Evolutionary conservation across 1,140 invertebrate genomes (phyloP), one percentile per base, ranked within the genome.

Genomic region (Drosophila setifemur): DNA sequence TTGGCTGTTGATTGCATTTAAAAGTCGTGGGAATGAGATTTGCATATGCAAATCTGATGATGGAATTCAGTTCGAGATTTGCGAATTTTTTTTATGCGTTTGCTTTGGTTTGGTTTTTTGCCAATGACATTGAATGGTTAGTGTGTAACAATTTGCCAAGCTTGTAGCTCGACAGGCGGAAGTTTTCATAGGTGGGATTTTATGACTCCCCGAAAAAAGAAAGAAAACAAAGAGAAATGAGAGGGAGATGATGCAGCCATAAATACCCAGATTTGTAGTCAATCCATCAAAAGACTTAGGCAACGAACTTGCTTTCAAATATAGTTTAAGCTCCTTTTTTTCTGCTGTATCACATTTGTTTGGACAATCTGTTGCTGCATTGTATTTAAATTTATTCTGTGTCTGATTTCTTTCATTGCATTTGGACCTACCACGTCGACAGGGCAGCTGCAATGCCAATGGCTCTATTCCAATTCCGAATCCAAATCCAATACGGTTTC

Each of bases 1-100:
- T 68, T 63, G 9, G 18, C 47, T 40, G 57, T 72, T 49, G 28
- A 29, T 25, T 33, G 50, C 53, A 85, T 79, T 83, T 83, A 74
- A 79, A 83, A 85, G 71, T 86, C 81, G 74, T 85, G 79, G 81
- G 79, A 85, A 86, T 72, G 48, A 49, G 64, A 85, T 85, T 85
- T 85, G 81, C 79, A 85, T 85, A 81, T 79, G 75, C 75, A 69
- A 78, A 78, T 72, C 12, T 2, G 43, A 40, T 69, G 72, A 71
- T 79, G 60, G 49, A 67, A 71, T 40, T 54, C 67, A 29, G 40
- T 54, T 70, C 42, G 35, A 16, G 55, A 66, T 67, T 66, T 54
- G 73, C 68, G 23, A 66, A 64, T 64, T 64, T 68, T 53, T 52
- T 55, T 47, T 0, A 25, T 18, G 29, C 11, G 9, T 55, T 54